A percentile compares a stretch with the other conserved stretches of the same genome.
Conservation (phyloP, 2,888 invertebrate species). For the Eupithecia pulchellata region DNA sequence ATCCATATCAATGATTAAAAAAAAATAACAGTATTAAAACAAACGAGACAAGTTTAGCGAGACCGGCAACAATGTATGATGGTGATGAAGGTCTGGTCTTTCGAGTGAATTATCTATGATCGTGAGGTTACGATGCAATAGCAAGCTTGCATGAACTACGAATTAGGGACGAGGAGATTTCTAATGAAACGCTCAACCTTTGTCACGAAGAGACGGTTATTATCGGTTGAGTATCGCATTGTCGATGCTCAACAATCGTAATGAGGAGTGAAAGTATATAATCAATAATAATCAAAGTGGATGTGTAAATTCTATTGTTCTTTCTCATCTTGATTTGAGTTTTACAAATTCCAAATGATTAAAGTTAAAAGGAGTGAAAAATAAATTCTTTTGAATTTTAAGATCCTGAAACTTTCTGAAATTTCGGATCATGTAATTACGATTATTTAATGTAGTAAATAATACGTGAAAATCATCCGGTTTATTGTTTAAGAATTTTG, state of each 20-base stretch:
- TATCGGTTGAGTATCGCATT: conserved; percentile 49
- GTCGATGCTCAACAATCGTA: conserved; percentile 44
- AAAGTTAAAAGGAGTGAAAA: not conserved
- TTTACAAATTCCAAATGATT: not conserved
- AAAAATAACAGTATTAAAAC: no score
- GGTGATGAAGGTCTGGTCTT: conserved; percentile 32
- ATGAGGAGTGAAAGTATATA: conserved; percentile 11
- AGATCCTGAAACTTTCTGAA: not conserved
- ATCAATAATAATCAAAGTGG: not conserved
- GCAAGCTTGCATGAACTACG: conserved; percentile 61
- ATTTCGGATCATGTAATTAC: no score
- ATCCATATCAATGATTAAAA: no score
- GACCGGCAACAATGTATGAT: no score
- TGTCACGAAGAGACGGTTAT: conserved; percentile 48
- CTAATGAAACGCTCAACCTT: conserved; percentile 45
- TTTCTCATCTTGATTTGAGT: not conserved
- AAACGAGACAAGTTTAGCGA: no score
- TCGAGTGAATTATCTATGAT: conserved; percentile 35
- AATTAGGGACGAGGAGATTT: conserved; percentile 71
- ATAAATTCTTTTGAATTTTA: not conserved
- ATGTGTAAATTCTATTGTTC: not conserved
- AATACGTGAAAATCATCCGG: not conserved
- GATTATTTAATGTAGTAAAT: no score
- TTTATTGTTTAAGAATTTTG: not conserved
- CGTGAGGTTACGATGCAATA: conserved; percentile 62